Conservation (phyloP, 2,113 vertebrate genomes). For the Myrmophylax atrothorax region DNA sequence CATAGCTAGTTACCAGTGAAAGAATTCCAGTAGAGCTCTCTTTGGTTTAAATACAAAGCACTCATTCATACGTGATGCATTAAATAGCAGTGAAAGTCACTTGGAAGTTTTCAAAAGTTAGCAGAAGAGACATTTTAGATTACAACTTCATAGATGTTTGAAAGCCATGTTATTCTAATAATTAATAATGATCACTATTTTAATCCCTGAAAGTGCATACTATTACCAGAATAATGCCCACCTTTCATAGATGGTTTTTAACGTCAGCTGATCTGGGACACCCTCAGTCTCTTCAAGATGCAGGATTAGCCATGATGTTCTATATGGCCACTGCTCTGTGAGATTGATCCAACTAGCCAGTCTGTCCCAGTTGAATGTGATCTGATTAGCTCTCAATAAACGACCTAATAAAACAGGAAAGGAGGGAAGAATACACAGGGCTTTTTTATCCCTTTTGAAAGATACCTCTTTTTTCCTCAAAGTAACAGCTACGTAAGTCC, state of each 20-base stretch:
- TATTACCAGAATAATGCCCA: conserved; percentile 47
- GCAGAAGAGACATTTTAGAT: not conserved
- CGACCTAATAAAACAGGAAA: conserved; percentile 72
- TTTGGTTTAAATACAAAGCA: not conserved
- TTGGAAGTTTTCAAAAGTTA: not conserved
- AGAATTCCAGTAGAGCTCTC: not conserved
- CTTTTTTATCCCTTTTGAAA: not conserved
- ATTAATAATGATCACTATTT: not conserved
- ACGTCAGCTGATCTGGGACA: conserved; percentile 86
- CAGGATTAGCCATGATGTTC: conserved; percentile 96
- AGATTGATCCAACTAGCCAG: conserved; percentile 98
- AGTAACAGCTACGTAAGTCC: not conserved
- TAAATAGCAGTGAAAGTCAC: not conserved
- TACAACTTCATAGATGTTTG: not conserved
- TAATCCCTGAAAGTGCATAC: not conserved
- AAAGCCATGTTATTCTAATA: not conserved
- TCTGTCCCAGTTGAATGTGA: conserved; percentile 95
- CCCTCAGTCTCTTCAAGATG: conserved; percentile 94
- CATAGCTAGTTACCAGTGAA: not conserved
- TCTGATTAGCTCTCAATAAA: conserved; percentile 94
- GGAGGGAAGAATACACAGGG: not conserved
- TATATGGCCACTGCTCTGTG: conserved; percentile 97
- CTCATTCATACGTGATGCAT: rapidly evolving
- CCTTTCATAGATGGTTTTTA: conserved; percentile 97
- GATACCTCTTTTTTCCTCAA: rapidly evolving